Percentiles rank a stretch among this genome's conserved stretches.
These are phyloP conservation scores for Oreochromis niloticus DNA, from an alignment of 2,113 vertebrate genomes.

Conservation along the genomic window DNA sequence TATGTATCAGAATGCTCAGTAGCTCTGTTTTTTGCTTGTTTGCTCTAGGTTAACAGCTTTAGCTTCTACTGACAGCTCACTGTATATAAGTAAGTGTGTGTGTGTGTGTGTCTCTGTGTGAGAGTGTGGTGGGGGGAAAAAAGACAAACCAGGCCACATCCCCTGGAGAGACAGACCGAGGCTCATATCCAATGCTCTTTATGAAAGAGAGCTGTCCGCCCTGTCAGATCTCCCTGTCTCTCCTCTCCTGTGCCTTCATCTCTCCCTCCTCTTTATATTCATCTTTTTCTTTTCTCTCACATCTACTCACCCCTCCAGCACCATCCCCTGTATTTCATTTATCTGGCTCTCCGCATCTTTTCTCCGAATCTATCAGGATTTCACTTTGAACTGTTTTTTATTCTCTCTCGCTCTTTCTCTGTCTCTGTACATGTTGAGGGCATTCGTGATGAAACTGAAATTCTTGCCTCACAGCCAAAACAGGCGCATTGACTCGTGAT, in stretches of 20 bases:
- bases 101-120: not conserved
- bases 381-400: conserved; percentile 51
- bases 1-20: not conserved
- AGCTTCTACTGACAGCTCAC: not conserved
- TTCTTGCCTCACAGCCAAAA: conserved; percentile 1
- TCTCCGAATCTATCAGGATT: conserved; percentile 42
- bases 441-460: conserved; percentile 25
- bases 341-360: conserved; percentile 29
- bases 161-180: conserved; percentile 47
- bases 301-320: conserved; percentile 32
- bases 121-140: not conserved
- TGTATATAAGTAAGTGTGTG: not conserved
- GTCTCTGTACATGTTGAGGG: not conserved
- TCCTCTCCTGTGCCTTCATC: conserved; percentile 27
- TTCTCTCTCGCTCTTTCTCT: not conserved
- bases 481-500: not conserved
- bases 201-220: conserved; percentile 46
- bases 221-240: conserved; percentile 46
- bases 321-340: conserved; percentile 32
- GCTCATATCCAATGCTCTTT: conserved; percentile 72
- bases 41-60: not conserved
- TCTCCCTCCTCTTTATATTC: conserved; percentile 37
- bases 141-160: conserved; percentile 55
- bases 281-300: conserved; percentile 27
- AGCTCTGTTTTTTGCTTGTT: not conserved